Evolutionary conservation across 2,113 vertebrate genomes (phyloP), one percentile per base, ranked within the genome.

Genomic region (Cyprinodon variegatus): DNA sequence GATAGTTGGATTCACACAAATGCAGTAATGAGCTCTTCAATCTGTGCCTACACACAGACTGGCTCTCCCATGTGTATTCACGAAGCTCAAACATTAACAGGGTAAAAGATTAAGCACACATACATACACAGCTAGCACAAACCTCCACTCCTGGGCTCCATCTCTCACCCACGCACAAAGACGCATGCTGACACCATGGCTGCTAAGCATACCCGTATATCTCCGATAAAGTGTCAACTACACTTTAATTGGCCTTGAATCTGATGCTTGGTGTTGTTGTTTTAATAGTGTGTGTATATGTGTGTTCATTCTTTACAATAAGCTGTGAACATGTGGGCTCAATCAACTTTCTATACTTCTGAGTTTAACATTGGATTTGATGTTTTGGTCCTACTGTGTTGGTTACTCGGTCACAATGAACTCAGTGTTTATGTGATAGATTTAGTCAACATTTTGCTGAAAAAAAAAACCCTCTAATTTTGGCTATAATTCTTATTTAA

Each of bases 1-100:
- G 71, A 81, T 53, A 74, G 82, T 76, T 81, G 79, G 83, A 90
- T 87, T 85, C 86, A 71, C 77, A 86, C 86, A 86, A 83, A 92
- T 70, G 81, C 74, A 83, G 74, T 91, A 90, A 92, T 91, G 86
- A 92, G 86, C 79, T 78, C 85, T 81, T 81, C 80, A 84, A 81
- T 80, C 78, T 41, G 70, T 84, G 81, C 72, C 83, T 83, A 87
- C 86, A 89, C 79, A 85, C 83, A 76, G 77, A 22, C 77, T 78
- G 66, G 63, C 70, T 82, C 69, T 64, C 89, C 81, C 82, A 68
- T 83, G 85, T 82, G 85, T 77, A 76, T 84, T 89, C 79, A 75
- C 70, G 67, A 70, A 86, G 76, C 71, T 83, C 76, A 84, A 72
- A 89, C 86, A 86, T 90, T 86, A 90, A 88, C 83, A 53, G 79